phyloP scores from a whole-genome alignment of 2,113 vertebrate genomes.

The Apodemus sylvaticus region DNA sequence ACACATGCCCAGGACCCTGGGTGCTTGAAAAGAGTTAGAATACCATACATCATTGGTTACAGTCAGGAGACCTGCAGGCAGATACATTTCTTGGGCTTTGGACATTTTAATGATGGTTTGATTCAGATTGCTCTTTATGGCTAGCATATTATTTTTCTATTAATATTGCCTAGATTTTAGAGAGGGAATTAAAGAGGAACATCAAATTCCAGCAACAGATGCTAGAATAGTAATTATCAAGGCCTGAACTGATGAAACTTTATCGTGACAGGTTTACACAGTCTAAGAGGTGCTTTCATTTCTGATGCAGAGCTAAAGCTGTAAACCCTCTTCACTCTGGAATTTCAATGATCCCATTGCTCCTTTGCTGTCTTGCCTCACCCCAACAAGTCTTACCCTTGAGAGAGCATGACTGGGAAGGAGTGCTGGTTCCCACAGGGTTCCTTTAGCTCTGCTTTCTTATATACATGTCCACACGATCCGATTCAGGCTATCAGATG shows the following conservation, averaged over 20 bases:
- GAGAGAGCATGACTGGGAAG: background rate
- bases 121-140: background rate
- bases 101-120: background rate
- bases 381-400: background rate
- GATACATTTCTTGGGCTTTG: background rate
- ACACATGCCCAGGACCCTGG: background rate
- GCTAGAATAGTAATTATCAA: background rate
- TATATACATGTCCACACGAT: background rate
- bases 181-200: background rate
- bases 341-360: background rate
- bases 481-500: background rate
- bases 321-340: background rate
- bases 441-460: background rate
- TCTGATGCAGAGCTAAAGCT: slow-evolving; percentile 30
- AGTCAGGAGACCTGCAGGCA: background rate
- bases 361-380: background rate
- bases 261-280: background rate
- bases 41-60: background rate
- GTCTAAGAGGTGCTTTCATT: background rate
- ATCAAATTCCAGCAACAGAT: background rate
- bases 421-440: background rate
- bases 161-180: background rate
- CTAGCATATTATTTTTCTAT: background rate
- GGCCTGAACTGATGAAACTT: background rate
- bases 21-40: background rate